These are phyloP conservation scores for Protophormia terraenovae DNA, from an alignment of 2,888 invertebrate genomes.

Conservation along the genomic window DNA sequence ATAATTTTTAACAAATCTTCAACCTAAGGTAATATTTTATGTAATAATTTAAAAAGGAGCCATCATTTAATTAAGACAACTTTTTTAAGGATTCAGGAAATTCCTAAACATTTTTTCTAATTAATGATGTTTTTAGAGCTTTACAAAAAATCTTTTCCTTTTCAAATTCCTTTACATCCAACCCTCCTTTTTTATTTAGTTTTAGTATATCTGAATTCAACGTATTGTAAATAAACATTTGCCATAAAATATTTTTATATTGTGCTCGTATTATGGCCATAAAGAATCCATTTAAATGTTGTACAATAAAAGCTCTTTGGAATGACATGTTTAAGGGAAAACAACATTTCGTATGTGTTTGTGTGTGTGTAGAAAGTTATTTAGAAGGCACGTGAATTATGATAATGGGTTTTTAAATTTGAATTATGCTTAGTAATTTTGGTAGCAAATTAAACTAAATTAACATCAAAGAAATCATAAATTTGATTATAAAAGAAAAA, in stretches of 20 bases:
- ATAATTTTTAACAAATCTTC: no score
- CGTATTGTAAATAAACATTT: conserved; percentile 14
- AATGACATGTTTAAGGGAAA: conserved; percentile 28
- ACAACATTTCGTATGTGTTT: not conserved
- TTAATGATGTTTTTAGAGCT: no score
- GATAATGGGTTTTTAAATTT: conserved; percentile 64
- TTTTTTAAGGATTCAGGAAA: no score
- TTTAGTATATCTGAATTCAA: not conserved
- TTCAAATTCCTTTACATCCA: not conserved
- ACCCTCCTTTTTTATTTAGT: not conserved
- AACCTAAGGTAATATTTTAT: no score
- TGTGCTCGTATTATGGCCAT: conserved; percentile 32
- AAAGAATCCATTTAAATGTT: conserved; percentile 53
- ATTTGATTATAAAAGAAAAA: conserved; percentile 46
- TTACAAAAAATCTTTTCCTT: not conserved
- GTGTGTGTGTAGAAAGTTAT: conserved; percentile 12
- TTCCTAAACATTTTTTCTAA: no score
- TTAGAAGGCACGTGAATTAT: conserved; percentile 60
- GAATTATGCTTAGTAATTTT: conserved; percentile 52
- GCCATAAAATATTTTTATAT: conserved; percentile 36
- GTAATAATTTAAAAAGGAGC: not conserved
- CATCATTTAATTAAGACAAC: not conserved
- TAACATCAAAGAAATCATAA: conserved; percentile 58
- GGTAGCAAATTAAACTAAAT: conserved; percentile 51
- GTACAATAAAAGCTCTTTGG: conserved; percentile 34